phyloP scores from a whole-genome alignment of 2,113 vertebrate genomes.

The Chaetodon trifascialis region DNA sequence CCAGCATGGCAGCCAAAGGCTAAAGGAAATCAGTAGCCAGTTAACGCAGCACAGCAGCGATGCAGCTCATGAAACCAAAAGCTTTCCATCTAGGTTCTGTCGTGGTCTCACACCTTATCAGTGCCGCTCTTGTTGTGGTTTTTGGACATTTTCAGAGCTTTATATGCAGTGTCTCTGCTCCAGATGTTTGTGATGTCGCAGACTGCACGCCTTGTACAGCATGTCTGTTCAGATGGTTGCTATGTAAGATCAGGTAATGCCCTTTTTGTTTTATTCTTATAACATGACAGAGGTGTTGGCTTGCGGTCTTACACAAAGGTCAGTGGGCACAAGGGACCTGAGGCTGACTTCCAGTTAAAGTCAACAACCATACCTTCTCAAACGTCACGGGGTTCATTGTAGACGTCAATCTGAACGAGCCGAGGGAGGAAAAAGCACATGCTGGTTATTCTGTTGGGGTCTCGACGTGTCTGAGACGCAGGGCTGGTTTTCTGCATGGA shows the following conservation, averaged over 20 bases:
- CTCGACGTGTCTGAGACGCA: not conserved
- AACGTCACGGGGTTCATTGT: not conserved
- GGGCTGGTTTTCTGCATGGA: not conserved
- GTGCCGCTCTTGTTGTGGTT: not conserved
- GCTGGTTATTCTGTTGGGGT: not conserved
- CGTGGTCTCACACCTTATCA: not conserved
- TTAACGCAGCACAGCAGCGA: slow-evolving; percentile 36
- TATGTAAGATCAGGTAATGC: not conserved
- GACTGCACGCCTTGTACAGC: not conserved
- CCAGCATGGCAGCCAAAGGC: slow-evolving; percentile 37
- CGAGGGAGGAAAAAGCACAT: not conserved
- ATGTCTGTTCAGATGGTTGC: not conserved
- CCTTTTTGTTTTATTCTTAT: not conserved
- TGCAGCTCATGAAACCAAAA: slow-evolving; percentile 41
- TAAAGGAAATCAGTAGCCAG: slow-evolving; percentile 69
- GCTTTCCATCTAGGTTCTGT: slow-evolving; percentile 6
- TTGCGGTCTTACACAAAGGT: not conserved
- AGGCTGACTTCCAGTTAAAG: not conserved
- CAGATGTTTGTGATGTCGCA: too few relatives aligned
- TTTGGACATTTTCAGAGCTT: not conserved
- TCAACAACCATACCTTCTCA: not conserved
- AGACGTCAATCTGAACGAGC: not conserved
- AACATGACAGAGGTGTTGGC: not conserved
- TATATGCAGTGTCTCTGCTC: not conserved
- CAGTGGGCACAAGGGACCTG: not conserved